Base-by-base conservation (phyloP, 2,888 invertebrate species). In the Eupithecia tripunctaria region DNA sequence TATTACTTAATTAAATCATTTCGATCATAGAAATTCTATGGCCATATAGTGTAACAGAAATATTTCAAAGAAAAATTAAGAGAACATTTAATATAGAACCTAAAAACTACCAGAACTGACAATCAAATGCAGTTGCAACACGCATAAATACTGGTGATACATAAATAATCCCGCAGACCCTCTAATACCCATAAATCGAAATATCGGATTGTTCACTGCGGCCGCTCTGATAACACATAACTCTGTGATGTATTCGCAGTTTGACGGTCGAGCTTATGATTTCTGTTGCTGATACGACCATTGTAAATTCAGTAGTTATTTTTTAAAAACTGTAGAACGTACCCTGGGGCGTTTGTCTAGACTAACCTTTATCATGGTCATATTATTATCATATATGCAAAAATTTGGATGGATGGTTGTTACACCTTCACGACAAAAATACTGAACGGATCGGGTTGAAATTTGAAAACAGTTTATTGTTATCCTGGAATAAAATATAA, bases 181-280 rank as follows among this genome's bases (percentile, higher is more conserved):
- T 77, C 84, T 88, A 87, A 89, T 87, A 85, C 87, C 78, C 86
- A 88, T 89, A 89, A 87, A 89, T 89, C 87, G 86, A 84, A 83
- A 85, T 85, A 84, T 84, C 84, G 84, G 81, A 78, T 76, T 81
- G 79, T 81, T 82, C 81, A 79, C 82, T 80, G 78, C 80, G 82
- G 80, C 75, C 80, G 78, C 68, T 80, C 72, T 80, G 88, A 88
- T 85, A 87, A 82, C 82, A 80, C 74, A 82, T 85, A 85, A 77
- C 76, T 68, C 68, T 66, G 67, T 79, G 78, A 78, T 77, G 72
- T 76, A 80, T 78, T 73, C 64, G 68, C 68, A 64, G 72, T 76
- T 76, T 76, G 77, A 76, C 67, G 65, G 74, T 32, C 68, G 63
- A 63, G 21, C 70, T 29, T 71, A 60, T 62, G 59, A 47, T 68